These are phyloP conservation scores for Adelosebastes latens DNA, from an alignment of 2,797 vertebrate species.

Conservation along the genomic window DNA sequence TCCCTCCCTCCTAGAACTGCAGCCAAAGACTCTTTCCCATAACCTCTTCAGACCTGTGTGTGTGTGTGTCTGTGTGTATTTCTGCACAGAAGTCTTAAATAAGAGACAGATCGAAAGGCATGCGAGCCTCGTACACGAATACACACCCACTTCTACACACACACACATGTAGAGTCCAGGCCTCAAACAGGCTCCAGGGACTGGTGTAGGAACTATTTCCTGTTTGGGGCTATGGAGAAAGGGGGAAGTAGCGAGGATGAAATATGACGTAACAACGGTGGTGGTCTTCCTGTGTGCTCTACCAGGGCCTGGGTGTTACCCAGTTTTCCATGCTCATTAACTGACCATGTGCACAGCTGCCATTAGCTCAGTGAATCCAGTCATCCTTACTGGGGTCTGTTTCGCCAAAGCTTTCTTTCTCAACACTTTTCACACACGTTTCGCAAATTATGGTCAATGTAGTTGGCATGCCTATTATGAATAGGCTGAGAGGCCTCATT, in stretches of 20 bases:
- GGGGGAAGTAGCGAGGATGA: conserved; percentile 63
- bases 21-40: conserved; percentile 68
- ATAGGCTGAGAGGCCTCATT: background rate
- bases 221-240: conserved; percentile 61
- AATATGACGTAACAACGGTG: conserved; percentile 51
- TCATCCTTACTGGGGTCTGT: background rate
- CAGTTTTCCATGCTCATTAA: conserved; percentile 38
- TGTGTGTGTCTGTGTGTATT: conserved; percentile 52
- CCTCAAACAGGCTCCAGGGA: conserved; percentile 45
- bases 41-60: conserved; percentile 63
- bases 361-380: background rate
- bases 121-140: conserved; percentile 13
- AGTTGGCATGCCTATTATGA: background rate
- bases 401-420: background rate
- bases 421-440: background rate
- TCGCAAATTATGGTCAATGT: background rate
- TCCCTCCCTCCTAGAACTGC: conserved; percentile 15
- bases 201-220: conserved; percentile 66
- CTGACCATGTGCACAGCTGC: conserved; percentile 3
- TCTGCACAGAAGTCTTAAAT: conserved; percentile 50
- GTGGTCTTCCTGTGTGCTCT: conserved; percentile 66
- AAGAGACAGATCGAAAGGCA: conserved; percentile 41
- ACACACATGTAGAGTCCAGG: conserved; percentile 24
- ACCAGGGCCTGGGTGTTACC: conserved; percentile 47
- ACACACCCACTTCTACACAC: background rate